Conservation (phyloP, 2,113 vertebrate species). For the Kryptolebias marmoratus region DNA sequence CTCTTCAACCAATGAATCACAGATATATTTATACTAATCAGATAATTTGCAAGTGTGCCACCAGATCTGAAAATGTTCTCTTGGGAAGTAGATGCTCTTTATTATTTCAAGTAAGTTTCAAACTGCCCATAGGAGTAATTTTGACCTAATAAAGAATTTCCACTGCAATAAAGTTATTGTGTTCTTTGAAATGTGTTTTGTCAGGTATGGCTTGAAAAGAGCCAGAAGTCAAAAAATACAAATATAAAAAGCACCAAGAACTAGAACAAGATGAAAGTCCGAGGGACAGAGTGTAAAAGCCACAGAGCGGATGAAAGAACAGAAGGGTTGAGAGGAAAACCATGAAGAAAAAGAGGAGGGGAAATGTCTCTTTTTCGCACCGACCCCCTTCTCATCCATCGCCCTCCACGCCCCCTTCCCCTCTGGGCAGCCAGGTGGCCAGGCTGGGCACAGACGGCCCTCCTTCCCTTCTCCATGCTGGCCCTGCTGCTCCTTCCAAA, state of each 20-base stretch:
- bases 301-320: constrained; percentile 30
- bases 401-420: constrained; percentile 70
- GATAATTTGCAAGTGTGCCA: neutral
- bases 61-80: neutral
- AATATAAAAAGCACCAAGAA: neutral
- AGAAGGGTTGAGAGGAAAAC: constrained; percentile 41
- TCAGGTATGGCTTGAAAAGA: neutral
- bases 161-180: neutral
- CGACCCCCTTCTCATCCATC: constrained; percentile 63
- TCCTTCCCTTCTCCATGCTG: constrained; percentile 74
- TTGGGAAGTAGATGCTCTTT: neutral
- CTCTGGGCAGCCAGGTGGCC: constrained; percentile 78
- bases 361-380: constrained; percentile 53
- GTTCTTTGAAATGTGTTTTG: neutral
- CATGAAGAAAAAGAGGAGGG: constrained; percentile 28
- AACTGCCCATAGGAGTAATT: neutral
- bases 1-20: no score
- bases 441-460: constrained; percentile 76
- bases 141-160: neutral
- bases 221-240: neutral
- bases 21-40: no score
- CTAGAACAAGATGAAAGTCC: neutral
- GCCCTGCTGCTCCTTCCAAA: constrained; percentile 67
- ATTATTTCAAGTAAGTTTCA: neutral
- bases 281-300: constrained; percentile 30